Evolutionary conservation across 2,888 invertebrate species (phyloP).

Genomic region (Netelia fuscicornis): DNA sequence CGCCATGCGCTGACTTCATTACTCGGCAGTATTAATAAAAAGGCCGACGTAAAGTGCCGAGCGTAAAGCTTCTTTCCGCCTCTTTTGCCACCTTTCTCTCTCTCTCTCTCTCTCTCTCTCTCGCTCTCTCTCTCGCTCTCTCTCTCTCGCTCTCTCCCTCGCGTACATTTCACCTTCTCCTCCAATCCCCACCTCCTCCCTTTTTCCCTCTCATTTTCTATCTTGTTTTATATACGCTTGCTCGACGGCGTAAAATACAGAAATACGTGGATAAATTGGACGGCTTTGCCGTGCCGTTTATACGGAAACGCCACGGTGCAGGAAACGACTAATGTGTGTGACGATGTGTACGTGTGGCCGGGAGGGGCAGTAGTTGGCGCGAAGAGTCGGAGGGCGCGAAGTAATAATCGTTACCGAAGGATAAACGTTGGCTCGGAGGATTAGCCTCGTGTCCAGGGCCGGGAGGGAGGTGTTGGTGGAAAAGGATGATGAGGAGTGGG

Average conservation of each 20-base stretch:
- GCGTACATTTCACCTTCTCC: not conserved
- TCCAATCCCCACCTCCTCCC: not conserved
- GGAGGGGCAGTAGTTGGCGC: not conserved
- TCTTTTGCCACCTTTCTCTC: conserved; percentile 22
- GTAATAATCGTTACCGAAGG: conserved; percentile 51
- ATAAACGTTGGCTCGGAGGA: conserved; percentile 35
- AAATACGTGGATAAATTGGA: conserved; percentile 52
- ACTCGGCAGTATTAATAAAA: conserved; percentile 74
- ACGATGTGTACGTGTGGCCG: not conserved
- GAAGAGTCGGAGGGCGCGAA: not conserved
- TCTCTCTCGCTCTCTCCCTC: conserved; percentile 23
- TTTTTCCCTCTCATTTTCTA: conserved; percentile 15
- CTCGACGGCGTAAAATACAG: conserved; percentile 60
- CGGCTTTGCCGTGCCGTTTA: conserved; percentile 32
- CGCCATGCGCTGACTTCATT: conserved; percentile 72
- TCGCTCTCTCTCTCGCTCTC: conserved; percentile 6
- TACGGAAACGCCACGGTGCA: conserved; percentile 21
- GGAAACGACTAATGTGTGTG: conserved; percentile 2
- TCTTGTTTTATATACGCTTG: conserved; percentile 51
- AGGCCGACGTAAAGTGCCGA: conserved; percentile 61
- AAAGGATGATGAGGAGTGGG: not conserved
- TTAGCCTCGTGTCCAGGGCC: not conserved
- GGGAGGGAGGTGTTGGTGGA: not conserved
- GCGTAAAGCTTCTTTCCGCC: conserved; percentile 60
- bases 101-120: no score